These are phyloP conservation scores for Agonopterix heracliana DNA, from an alignment of 2,888 invertebrate species.

Conservation along the genomic window DNA sequence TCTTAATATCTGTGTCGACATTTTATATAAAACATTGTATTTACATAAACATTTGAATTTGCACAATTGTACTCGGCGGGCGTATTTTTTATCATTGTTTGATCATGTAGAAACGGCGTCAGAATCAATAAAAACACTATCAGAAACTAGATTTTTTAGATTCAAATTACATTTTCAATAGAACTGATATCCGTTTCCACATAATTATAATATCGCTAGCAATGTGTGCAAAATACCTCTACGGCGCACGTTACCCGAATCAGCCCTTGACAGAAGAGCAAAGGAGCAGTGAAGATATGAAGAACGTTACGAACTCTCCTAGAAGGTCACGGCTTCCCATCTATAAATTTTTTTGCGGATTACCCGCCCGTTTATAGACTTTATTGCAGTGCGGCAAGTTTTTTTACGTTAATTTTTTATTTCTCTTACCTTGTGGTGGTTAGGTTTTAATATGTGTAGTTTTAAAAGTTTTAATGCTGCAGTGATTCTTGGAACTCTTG, in stretches of 20 bases:
- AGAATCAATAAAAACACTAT: neutral
- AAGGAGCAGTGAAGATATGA: neutral
- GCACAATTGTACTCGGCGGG: conserved; percentile 62
- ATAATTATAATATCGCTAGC: conserved; percentile 59
- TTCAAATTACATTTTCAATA: neutral
- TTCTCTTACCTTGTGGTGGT: conserved; percentile 13
- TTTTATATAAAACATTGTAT: neutral
- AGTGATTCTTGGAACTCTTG: too few species aligned
- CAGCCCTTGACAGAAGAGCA: conserved; percentile 37
- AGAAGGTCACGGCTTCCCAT: too few species aligned
- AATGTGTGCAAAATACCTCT: conserved; percentile 70
- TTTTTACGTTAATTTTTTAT: conserved; percentile 11
- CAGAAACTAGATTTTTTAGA: conserved; percentile 1
- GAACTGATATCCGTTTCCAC: conserved; percentile 47
- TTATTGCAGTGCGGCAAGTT: conserved; percentile 2
- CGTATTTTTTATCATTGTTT: conserved; percentile 48
- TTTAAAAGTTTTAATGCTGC: neutral
- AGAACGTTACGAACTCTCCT: neutral
- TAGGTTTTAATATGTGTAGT: conserved; percentile 9
- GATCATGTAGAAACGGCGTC: conserved; percentile 53
- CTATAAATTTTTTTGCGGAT: neutral
- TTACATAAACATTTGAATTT: conserved; percentile 1
- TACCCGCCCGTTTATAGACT: neutral
- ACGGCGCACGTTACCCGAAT: conserved; percentile 64
- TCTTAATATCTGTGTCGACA: neutral